These are phyloP conservation scores for Bellardia pandia DNA, from an alignment of 2,888 invertebrate species.

Conservation along the genomic window DNA sequence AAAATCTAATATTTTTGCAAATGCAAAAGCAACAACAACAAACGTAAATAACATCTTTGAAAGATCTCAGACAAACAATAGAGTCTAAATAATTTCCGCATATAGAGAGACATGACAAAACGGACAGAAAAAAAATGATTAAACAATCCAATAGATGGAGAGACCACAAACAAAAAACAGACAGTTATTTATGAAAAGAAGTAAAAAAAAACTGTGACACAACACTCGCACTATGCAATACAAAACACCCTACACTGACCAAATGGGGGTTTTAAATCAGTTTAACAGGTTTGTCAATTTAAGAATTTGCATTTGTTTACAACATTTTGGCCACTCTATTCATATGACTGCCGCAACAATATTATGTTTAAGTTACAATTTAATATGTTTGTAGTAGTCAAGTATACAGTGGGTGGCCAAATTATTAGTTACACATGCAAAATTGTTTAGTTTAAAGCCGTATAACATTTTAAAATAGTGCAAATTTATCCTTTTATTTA, in stretches of 20 bases:
- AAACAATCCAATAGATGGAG: slow-evolving; percentile 42
- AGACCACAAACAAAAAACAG: slow-evolving; percentile 41
- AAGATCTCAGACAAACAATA: slow-evolving; percentile 75
- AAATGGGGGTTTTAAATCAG: too few relatives aligned
- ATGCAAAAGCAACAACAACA: background rate
- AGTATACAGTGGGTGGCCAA: too few relatives aligned
- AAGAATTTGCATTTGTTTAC: too few relatives aligned
- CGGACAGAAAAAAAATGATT: slow-evolving; percentile 32
- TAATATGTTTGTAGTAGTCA: too few relatives aligned
- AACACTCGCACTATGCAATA: background rate
- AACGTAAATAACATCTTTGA: slow-evolving; percentile 38
- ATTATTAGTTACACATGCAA: too few relatives aligned
- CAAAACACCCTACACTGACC: background rate
- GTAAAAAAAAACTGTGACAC: slow-evolving; percentile 25
- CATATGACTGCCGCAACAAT: too few relatives aligned
- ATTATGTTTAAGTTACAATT: too few relatives aligned
- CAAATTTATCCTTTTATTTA: too few relatives aligned
- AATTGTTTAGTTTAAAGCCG: too few relatives aligned
- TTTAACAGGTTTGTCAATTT: too few relatives aligned
- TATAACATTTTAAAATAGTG: too few relatives aligned
- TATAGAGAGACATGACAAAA: slow-evolving; percentile 69
- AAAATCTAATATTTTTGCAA: slow-evolving; percentile 53
- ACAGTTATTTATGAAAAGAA: slow-evolving; percentile 55
- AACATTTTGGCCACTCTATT: too few relatives aligned
- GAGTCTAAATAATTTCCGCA: slow-evolving; percentile 82